Percentiles rank a stretch among this genome's conserved stretches.
Evolutionary conservation across 2,113 vertebrate genomes (phyloP).

Genomic region (Vulpes vulpes): DNA sequence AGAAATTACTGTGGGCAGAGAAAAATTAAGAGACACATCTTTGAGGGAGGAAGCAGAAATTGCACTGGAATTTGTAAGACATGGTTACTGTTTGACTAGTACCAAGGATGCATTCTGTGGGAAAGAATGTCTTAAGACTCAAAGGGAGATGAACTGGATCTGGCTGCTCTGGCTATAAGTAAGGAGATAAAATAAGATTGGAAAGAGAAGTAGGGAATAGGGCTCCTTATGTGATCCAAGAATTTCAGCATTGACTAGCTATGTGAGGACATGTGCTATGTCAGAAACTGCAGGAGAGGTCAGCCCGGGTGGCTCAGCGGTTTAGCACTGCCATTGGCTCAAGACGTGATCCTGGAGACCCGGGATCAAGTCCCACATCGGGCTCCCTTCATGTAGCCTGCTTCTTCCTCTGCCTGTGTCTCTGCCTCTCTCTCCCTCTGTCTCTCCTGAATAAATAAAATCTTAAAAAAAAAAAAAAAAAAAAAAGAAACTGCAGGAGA

Average conservation of each 20-base stretch:
- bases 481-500: too few species aligned
- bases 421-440: too few species aligned
- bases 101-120: not conserved
- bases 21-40: not conserved
- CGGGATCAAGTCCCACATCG: too few species aligned
- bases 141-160: not conserved
- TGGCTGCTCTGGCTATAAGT: not conserved
- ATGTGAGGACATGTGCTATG: not conserved
- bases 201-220: not conserved
- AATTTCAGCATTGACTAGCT: not conserved
- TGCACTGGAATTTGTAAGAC: not conserved
- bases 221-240: not conserved
- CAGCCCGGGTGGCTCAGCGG: too few species aligned
- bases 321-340: too few species aligned
- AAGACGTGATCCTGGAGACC: too few species aligned
- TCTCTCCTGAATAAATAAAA: too few species aligned
- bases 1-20: not conserved
- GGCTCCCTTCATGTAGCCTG: too few species aligned
- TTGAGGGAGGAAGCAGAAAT: not conserved
- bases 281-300: not conserved
- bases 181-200: not conserved
- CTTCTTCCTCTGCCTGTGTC: too few species aligned
- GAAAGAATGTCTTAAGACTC: not conserved
- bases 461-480: too few species aligned
- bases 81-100: not conserved